Base-by-base conservation (phyloP, 2,797 vertebrate species). In the Gymnothorax reevesii region DNA sequence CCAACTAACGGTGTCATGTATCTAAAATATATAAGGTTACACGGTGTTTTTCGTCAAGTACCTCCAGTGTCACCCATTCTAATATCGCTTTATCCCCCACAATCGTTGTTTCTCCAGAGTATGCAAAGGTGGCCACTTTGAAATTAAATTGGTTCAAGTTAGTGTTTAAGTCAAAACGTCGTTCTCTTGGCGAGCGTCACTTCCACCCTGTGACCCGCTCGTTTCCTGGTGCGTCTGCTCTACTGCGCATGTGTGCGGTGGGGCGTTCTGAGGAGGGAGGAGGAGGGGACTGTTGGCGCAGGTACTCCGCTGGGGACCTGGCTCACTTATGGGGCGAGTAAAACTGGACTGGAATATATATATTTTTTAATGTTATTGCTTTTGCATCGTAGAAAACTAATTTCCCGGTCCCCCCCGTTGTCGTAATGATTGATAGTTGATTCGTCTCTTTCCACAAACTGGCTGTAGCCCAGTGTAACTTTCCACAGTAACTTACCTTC, bases 201-300 rank as follows among this genome's bases (percentile, higher is more conserved):
- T 97, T 98, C 97, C 97, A 96, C 92, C 89, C 83, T 88, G 92
- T 22, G 77, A 17, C 49, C n/a, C 91, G 89, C 91, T 97, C 96
- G 90, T 91, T 97, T 96, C 96, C 96, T 96, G 94, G 90, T 94
- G 91, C 90, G 87, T 94, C 91, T 94, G 94, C 93, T 90, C 80
- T 13, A 22, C 77, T 80, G 77, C 52, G 77, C 52, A n/a, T 79
- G 22, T 20, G 77, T 22, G 77, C 17, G 49, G 77, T 89, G 87
- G 89, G 9, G 90, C 33, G 33, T 88, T 89, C 89, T 87, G 90
- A 92, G 90, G 89, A 90, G 90, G 92, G 62, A 80, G 73, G 60
- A 42, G 83, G 8, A 90, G 90, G 84, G 84, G 88, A 92, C 83
- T 89, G 87, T 87, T 87, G 89, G 90, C 86, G 89, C 91, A 92